Evolutionary conservation across 2,888 invertebrate species (phyloP), one percentile per base, ranked within the genome.

Genomic region (Homarus gammarus): DNA sequence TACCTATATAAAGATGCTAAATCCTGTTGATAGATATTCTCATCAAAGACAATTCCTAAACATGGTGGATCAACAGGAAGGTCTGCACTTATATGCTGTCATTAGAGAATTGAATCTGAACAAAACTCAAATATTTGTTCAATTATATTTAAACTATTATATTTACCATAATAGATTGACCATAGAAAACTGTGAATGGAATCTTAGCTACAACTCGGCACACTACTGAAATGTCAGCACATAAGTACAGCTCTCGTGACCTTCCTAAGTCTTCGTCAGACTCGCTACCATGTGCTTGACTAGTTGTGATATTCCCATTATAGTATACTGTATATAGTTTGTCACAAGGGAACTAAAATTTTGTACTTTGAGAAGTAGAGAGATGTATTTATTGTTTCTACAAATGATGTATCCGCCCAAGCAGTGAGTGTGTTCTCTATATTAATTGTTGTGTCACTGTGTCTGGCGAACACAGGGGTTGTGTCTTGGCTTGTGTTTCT

Each of bases 361-460:
- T 85, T 86, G 44, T 44, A 78, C 56, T 49, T 68, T 70, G 44
- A 70, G 44, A 86, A 61, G 44, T 85, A 78, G 85, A 85, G 56
- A 78, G 68, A 85, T 36, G 70, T 86, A 86, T 78, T 78, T 86
- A 86, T 86, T 86, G 51, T 86, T 86, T 86, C 61, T 86, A 86
- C 78, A 86, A 78, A 86, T 64, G 70, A 68, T 86, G 86, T 78
- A 86, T 86, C 86, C 86, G 86, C 86, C 86, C 86, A 86, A 64
- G 78, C 36, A 56, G 61, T 86, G 61, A 27, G 61, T 64, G 61
- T 78, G 68, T 78, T 78, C 78, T 78, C 49, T 68, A 33, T 64
- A 68, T 33, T 86, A 33, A 33, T 31, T 86, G 86, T 86, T 77
- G 61, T 85, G n/a, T 61, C 51, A 64, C 68, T 86, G 86, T 86